Evolutionary conservation across 2,888 invertebrate genomes (phyloP).

Genomic region (Saturnia pavonia): DNA sequence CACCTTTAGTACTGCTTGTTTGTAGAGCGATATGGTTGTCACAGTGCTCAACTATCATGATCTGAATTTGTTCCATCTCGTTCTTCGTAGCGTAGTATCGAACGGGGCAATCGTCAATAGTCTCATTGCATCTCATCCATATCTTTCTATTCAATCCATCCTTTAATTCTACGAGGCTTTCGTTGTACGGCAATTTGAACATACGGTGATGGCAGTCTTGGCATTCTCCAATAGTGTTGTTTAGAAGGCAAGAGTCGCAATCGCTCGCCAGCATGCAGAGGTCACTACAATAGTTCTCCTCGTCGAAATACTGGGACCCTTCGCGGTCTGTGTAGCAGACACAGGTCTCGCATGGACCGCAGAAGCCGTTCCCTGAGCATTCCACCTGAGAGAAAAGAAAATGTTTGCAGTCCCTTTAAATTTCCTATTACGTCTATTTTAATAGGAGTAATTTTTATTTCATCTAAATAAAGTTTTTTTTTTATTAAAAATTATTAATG

Average conservation of each 20-base stretch:
- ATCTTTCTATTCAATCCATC: constrained; percentile 42
- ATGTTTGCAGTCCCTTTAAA: neutral
- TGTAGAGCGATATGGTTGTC: constrained; percentile 30
- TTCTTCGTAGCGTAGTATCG: constrained; percentile 54
- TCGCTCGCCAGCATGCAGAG: constrained; percentile 52
- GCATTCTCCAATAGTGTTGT: constrained; percentile 36
- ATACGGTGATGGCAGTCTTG: constrained; percentile 31
- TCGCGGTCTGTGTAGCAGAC: constrained; percentile 50
- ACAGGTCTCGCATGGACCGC: constrained; percentile 56
- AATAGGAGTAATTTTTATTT: no score
- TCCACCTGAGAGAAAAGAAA: constrained; percentile 37
- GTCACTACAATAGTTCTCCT: constrained; percentile 53
- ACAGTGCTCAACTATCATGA: constrained; percentile 54
- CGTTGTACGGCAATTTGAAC: constrained; percentile 38
- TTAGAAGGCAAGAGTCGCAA: constrained; percentile 53
- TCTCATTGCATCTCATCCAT: constrained; percentile 61
- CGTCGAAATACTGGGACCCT: constrained; percentile 66
- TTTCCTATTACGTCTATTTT: neutral
- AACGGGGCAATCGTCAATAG: constrained; percentile 36
- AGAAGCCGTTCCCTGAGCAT: constrained; percentile 66
- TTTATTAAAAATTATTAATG: no score
- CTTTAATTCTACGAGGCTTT: constrained; percentile 33
- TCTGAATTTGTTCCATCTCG: constrained; percentile 34
- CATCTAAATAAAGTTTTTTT: no score
- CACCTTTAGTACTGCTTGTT: constrained; percentile 43